These are phyloP conservation scores for Triplophysa dalaica DNA, from an alignment of 2,113 vertebrate genomes.

Conservation along the genomic window DNA sequence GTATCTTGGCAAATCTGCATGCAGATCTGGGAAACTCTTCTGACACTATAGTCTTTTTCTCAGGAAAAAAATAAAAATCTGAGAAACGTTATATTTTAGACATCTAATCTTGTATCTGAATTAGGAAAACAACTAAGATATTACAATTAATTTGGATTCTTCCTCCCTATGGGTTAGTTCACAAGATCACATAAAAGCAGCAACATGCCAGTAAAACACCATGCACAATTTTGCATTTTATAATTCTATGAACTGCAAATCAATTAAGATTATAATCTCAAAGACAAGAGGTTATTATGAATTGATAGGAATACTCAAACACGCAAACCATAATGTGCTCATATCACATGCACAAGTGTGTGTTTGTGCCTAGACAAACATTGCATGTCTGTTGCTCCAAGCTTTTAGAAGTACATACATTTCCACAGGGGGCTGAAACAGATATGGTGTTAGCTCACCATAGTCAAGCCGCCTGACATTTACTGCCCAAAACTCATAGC, in stretches of 20 bases:
- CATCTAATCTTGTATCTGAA: no score
- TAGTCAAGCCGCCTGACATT: constrained; percentile 39
- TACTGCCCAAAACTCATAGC: constrained; percentile 30
- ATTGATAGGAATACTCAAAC: not conserved
- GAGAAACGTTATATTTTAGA: no score
- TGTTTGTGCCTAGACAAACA: constrained; percentile 27
- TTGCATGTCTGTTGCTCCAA: not conserved
- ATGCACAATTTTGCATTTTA: not conserved
- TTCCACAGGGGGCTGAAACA: not conserved
- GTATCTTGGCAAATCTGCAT: no score
- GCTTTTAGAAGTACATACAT: not conserved
- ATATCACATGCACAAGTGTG: not conserved
- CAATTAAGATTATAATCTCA: not conserved
- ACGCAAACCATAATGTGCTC: not conserved
- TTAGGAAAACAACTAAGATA: no score
- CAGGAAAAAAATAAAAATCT: no score
- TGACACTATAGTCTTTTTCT: no score
- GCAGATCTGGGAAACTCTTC: no score
- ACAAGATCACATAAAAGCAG: not conserved
- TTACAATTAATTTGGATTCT: no score
- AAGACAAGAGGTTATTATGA: not conserved
- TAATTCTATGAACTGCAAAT: not conserved
- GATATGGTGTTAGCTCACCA: constrained; percentile 15
- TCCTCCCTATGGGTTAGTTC: not conserved
- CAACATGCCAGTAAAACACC: no score